Conservation (phyloP, 1,140 invertebrate genomes). For the Laodelphax striatellus region DNA sequence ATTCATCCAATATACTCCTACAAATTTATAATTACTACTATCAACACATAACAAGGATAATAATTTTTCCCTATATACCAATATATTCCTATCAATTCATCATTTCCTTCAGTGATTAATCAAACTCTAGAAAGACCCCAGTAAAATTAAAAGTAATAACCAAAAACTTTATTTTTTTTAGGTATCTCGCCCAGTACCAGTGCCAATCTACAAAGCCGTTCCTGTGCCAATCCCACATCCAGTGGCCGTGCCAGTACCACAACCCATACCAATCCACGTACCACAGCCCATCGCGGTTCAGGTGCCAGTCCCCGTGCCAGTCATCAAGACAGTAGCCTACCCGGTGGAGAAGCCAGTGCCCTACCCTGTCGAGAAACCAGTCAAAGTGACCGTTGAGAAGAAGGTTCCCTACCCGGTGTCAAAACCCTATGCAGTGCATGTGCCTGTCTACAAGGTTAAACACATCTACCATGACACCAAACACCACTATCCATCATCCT, state of each 20-base stretch:
- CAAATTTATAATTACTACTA: too few relatives aligned
- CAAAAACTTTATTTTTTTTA: background rate
- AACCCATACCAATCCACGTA: slow-evolving; percentile 22
- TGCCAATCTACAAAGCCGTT: slow-evolving; percentile 21
- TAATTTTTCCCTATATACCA: too few relatives aligned
- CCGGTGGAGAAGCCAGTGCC: slow-evolving; percentile 25
- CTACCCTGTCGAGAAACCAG: slow-evolving; percentile 24
- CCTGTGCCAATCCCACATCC: slow-evolving; percentile 18
- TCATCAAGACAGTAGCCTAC: slow-evolving; percentile 21
- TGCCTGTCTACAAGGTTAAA: slow-evolving; percentile 24
- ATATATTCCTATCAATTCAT: too few relatives aligned
- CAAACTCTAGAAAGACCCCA: too few relatives aligned
- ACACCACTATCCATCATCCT: too few relatives aligned
- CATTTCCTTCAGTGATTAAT: too few relatives aligned
- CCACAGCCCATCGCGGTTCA: slow-evolving; percentile 18
- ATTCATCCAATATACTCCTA: too few relatives aligned
- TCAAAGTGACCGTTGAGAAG: slow-evolving; percentile 22
- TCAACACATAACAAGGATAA: too few relatives aligned
- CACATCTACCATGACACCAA: slow-evolving; percentile 19
- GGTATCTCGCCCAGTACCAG: slow-evolving; percentile 18
- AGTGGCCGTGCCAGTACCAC: slow-evolving; percentile 19
- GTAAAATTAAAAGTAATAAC: too few relatives aligned
- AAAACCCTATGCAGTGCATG: slow-evolving; percentile 22
- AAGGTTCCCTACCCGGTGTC: slow-evolving; percentile 23
- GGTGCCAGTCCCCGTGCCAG: slow-evolving; percentile 18